Conservation (phyloP, 2,113 vertebrate genomes). For the Castor canadensis region DNA sequence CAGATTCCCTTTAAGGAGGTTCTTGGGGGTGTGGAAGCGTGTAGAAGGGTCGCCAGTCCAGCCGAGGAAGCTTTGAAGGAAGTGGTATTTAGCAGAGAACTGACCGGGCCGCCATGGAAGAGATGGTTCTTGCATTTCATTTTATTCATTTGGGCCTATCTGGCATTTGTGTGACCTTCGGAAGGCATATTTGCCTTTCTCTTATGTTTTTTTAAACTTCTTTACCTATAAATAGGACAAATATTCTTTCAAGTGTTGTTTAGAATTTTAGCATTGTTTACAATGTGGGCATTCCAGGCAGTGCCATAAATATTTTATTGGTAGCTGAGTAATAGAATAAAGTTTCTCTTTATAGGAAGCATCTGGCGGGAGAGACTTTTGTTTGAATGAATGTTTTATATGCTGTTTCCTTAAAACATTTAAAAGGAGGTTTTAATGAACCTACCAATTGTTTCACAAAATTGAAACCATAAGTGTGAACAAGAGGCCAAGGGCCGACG, state of each 20-base stretch:
- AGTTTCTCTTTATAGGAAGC: constrained; percentile 79
- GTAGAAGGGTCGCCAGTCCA: not conserved
- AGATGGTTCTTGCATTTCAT: not conserved
- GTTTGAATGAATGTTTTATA: constrained; percentile 83
- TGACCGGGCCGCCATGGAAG: not conserved
- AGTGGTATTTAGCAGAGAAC: not conserved
- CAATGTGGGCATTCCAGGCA: constrained; percentile 67
- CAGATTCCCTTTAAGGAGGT: too few species aligned
- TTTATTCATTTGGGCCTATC: not conserved
- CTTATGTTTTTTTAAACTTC: not conserved
- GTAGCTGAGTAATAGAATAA: constrained; percentile 77
- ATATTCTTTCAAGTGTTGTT: constrained; percentile 64
- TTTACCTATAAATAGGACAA: constrained; percentile 57
- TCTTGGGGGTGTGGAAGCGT: too few species aligned
- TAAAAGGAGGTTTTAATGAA: constrained; percentile 77
- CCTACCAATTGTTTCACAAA: constrained; percentile 64
- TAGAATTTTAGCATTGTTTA: constrained; percentile 74
- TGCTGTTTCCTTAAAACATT: constrained; percentile 71
- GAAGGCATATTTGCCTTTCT: constrained; percentile 20
- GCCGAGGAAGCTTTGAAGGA: not conserved
- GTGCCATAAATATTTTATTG: constrained; percentile 85
- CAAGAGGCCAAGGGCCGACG: constrained; percentile 11
- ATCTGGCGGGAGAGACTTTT: constrained; percentile 73
- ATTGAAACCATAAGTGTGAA: constrained; percentile 62
- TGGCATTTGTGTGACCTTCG: constrained; percentile 36